Evolutionary conservation across 2,113 vertebrate species (phyloP).

Genomic region (Microtus pennsylvanicus): DNA sequence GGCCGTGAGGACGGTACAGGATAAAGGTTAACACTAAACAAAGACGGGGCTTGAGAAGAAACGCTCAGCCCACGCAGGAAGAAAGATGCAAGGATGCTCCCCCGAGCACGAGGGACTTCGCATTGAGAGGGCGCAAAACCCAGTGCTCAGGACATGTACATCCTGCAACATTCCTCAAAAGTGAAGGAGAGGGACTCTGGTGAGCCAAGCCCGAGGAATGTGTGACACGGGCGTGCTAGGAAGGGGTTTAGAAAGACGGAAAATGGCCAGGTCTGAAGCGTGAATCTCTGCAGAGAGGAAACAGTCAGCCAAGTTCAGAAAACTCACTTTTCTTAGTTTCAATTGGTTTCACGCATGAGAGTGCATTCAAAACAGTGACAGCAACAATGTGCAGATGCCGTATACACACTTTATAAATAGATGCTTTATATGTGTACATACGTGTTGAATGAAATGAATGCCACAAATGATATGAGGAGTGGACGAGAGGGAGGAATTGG

Average conservation of each 20-base stretch:
- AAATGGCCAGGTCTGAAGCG: background rate
- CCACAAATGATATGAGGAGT: background rate
- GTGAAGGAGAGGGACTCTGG: background rate
- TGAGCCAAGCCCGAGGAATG: too few species aligned
- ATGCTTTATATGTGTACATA: background rate
- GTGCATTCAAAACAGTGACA: background rate
- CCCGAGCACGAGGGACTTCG: background rate
- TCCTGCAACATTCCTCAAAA: background rate
- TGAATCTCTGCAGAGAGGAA: background rate
- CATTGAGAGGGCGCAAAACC: background rate
- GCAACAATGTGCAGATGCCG: background rate
- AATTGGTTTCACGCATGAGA: too few species aligned
- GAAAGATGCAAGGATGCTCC: background rate
- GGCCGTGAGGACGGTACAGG: background rate
- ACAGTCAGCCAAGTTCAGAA: background rate
- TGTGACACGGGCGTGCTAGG: background rate
- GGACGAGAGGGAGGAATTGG: background rate
- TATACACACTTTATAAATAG: background rate
- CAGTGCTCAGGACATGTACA: background rate
- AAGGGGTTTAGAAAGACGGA: background rate
- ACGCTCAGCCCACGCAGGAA: background rate
- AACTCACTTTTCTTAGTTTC: background rate
- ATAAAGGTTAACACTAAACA: background rate
- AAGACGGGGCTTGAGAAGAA: background rate
- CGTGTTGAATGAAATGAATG: background rate